phyloP scores from a whole-genome alignment of 2,888 invertebrate genomes.

The Apoderus coryli region DNA sequence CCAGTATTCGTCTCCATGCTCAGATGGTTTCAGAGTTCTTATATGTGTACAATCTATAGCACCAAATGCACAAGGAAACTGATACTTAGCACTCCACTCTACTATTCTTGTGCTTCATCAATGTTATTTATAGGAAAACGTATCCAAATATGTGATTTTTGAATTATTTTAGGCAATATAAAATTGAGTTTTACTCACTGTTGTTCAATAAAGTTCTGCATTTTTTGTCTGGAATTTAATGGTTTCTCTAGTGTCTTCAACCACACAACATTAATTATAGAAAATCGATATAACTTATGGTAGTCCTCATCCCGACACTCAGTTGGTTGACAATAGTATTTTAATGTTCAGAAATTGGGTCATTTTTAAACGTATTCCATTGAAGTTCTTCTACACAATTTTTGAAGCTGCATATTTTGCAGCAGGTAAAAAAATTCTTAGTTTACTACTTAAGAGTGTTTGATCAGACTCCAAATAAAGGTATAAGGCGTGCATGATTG shows the following conservation, averaged over 20 bases:
- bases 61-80: conserved; percentile 9
- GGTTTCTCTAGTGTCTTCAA: conserved; percentile 7
- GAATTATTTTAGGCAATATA: conserved; percentile 8
- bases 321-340: conserved; percentile 8
- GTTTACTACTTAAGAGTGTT: conserved; percentile 6
- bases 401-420: conserved; percentile 6
- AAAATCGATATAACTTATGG: conserved; percentile 8
- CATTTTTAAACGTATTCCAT: conserved; percentile 8
- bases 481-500: too few relatives aligned
- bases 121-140: conserved; percentile 10
- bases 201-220: conserved; percentile 2
- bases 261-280: conserved; percentile 9
- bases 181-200: conserved; percentile 7
- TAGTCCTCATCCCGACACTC: conserved; percentile 9
- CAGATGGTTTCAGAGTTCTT: conserved; percentile 10
- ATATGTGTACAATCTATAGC: conserved; percentile 7
- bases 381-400: conserved; percentile 4
- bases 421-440: conserved; percentile 6
- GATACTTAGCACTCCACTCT: conserved; percentile 10
- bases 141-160: conserved; percentile 8
- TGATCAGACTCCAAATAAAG: too few relatives aligned
- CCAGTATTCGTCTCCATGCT: conserved; percentile 10
- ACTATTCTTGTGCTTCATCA: conserved; percentile 9
- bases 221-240: conserved; percentile 3
- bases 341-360: conserved; percentile 5